Base-by-base conservation (phyloP, 1,140 invertebrate genomes). In the Theocolax elegans region DNA sequence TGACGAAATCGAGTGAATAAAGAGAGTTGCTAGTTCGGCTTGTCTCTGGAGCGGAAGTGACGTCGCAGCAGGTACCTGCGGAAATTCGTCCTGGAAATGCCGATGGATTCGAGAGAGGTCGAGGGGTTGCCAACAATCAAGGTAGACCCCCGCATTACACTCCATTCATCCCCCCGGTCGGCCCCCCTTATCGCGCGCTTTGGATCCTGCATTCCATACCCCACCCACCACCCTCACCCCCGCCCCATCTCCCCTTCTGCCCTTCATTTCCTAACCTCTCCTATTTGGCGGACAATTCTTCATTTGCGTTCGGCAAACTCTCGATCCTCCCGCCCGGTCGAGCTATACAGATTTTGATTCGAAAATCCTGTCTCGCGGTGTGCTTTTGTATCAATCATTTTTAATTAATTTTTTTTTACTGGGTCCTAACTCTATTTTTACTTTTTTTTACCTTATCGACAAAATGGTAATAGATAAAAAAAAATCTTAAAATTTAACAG, bases 201-300 rank as follows among this genome's bases (percentile, higher is more conserved):
- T 40, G 54, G 62, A n/a, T n/a, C n/a, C n/a, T n/a, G n/a, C n/a
- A n/a, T n/a, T n/a, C n/a, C n/a, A n/a, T n/a, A n/a, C n/a, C n/a
- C n/a, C n/a, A n/a, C 51, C 67, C 72, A 67, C 66, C 67, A 53
- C n/a, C n/a, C n/a, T 35, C 10, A 6, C 31, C 10, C 31, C 31
- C 4, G 31, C 42, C 48, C 58, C 69, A n/a, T 44, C 42, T 60
- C 21, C 17, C 56, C 49, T 35, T 21, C 17, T 6, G 13, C 59
- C 3, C 59, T 21, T 17, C 12, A 44, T 6, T 29, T 17, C 17
- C 46, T 9, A 1, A 0, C 25, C n/a, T 38, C 70, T 68, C 76
- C 75, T 77, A 80, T 82, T 85, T 80, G 77, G 77, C 81, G 81
- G 80, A 84, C 84, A 85, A 86, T 86, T 86, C 84, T 84, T 86